phyloP scores from a whole-genome alignment of 2,113 vertebrate species.

The Phylloscopus trochiloides region DNA sequence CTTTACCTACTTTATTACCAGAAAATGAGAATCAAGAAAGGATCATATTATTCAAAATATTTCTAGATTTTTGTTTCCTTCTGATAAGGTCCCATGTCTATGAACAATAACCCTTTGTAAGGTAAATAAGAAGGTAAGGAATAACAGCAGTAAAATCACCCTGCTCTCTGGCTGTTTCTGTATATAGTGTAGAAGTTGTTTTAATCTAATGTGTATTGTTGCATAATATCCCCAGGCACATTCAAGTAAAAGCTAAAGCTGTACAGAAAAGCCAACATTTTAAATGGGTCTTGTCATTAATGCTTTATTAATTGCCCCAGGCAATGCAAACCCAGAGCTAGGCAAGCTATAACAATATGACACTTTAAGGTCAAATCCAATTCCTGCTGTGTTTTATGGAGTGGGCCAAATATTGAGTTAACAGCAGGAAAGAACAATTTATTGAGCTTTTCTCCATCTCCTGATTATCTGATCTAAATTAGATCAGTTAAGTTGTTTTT shows the following conservation, averaged over 20 bases:
- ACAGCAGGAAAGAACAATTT: conserved; percentile 84
- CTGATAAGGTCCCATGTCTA: background rate
- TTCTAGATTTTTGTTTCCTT: background rate
- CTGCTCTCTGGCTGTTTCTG: conserved; percentile 54
- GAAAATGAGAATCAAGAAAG: background rate
- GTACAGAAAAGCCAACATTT: conserved; percentile 90
- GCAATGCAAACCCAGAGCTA: conserved; percentile 82
- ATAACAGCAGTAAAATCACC: conserved; percentile 58
- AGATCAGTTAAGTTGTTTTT: conserved; percentile 61
- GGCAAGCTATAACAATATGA: conserved; percentile 91
- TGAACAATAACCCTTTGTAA: conserved; percentile 40
- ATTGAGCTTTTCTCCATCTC: conserved; percentile 69
- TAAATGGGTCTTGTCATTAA: conserved; percentile 99
- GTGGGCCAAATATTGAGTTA: conserved; percentile 86
- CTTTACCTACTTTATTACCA: background rate
- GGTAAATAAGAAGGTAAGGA: background rate
- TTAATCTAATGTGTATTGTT: conserved; percentile 80
- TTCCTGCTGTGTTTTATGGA: conserved; percentile 86
- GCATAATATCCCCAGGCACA: conserved; percentile 78
- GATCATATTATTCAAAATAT: background rate
- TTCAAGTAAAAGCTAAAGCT: conserved; percentile 84
- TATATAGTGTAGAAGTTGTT: conserved; percentile 65
- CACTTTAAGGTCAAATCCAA: conserved; percentile 96
- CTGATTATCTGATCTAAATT: conserved; percentile 78
- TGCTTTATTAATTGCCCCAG: conserved; percentile 98